Evolutionary conservation across 2,888 invertebrate species (phyloP), one percentile per base, ranked within the genome.

Genomic region (Ophion ventricosus): DNA sequence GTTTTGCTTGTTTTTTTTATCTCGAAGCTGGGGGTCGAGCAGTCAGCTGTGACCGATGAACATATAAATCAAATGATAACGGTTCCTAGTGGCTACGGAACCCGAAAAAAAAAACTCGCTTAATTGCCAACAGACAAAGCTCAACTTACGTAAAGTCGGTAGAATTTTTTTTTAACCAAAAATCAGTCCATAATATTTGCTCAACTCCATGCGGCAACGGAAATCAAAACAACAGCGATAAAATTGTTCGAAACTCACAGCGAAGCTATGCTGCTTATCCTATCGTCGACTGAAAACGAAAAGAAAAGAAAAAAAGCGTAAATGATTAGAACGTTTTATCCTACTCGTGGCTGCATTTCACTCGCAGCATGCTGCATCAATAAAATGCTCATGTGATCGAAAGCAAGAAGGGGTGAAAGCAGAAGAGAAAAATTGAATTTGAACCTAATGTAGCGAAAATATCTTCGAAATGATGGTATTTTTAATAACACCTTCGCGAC

Each of bases 181-280:
- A 77, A n/a, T 54, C 35, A 35, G 23, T 59, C 59, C 43, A 66
- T 17, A 49, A 43, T 20, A 66, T 78, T 56, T 29, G 69, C 43
- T 11, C 67, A 69, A 79, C 20, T 69, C 72, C 56, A 63, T 56
- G 73, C 57, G 49, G 61, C 20, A 75, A 70, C 61, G 40, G 57
- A 82, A 81, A 40, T 56, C 67, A 67, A 80, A 66, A 77, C 35
- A 70, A 80, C 23, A 14, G 64, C 35, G 14, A 43, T 40, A 43
- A 40, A 74, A 14, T 29, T 69, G 69, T 75, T 76, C 59, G 74
- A 84, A 77, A 91, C 91, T 91, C 88, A 91, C 91, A 91, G 70
- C 64, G 91, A 92, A 25, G 90, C 89, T 79, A 91, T 90, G 78
- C 90, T 91, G 88, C 88, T 91, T 40, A 89, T 83, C 84, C 87